Percentiles rank a stretch among this genome's conserved stretches.
Evolutionary conservation across 2,797 vertebrate genomes (phyloP).

Genomic region (Coluber constrictor): DNA sequence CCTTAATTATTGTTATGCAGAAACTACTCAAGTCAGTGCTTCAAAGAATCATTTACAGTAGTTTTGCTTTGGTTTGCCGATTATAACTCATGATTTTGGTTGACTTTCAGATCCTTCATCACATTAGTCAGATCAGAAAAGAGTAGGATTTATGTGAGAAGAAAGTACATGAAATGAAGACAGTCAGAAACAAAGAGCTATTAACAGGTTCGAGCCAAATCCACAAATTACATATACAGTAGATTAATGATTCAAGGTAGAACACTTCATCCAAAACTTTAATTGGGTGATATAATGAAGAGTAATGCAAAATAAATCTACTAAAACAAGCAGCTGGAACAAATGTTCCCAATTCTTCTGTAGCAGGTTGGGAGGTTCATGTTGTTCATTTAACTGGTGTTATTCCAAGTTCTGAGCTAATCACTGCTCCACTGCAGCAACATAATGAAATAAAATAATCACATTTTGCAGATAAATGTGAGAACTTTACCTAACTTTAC

Average conservation of each 20-base stretch:
- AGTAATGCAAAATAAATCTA: neutral
- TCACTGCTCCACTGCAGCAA: neutral
- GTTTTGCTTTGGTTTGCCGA: neutral
- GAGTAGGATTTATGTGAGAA: neutral
- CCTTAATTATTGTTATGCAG: neutral
- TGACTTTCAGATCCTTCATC: neutral
- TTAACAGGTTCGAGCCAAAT: neutral
- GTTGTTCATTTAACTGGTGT: neutral
- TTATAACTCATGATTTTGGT: slow-evolving; percentile 4
- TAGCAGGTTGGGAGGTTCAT: neutral
- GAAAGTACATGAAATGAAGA: neutral
- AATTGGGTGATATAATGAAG: neutral
- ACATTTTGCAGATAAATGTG: neutral
- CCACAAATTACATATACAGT: neutral
- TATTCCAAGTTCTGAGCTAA: neutral
- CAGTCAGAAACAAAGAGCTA: neutral
- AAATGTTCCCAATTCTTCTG: neutral
- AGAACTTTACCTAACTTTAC: neutral
- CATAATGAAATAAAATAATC: neutral
- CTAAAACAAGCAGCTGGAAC: neutral
- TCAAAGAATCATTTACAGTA: neutral
- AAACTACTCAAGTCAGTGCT: neutral
- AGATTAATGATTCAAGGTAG: neutral
- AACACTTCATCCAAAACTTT: neutral
- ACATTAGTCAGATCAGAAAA: neutral